These are phyloP conservation scores for Microctenopoma steveboyesi DNA, from an alignment of 2,797 vertebrate species.

Conservation along the genomic window DNA sequence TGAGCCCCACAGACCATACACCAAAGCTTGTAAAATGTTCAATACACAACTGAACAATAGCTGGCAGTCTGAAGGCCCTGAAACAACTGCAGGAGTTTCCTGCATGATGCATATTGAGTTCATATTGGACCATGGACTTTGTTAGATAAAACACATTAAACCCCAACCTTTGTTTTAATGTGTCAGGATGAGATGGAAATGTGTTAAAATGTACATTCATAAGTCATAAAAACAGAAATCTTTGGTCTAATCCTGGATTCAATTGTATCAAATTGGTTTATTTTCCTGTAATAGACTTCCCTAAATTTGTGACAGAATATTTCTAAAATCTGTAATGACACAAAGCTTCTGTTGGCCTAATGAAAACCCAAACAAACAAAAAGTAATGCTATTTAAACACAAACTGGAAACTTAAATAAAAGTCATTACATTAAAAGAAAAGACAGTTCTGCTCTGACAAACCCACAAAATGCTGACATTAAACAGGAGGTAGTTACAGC, in stretches of 20 bases:
- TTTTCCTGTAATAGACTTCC: not conserved
- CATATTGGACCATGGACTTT: not conserved
- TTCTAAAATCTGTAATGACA: constrained; percentile 7
- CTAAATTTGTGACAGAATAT: not conserved
- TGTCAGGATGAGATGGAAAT: not conserved
- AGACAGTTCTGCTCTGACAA: not conserved
- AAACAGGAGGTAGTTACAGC: not conserved
- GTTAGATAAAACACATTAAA: not conserved
- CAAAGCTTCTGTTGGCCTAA: not conserved
- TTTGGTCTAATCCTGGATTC: no score
- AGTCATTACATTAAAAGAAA: not conserved
- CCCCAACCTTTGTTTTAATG: no score
- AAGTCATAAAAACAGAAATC: no score
- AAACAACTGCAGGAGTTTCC: not conserved
- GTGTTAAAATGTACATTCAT: no score
- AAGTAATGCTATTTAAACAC: not conserved
- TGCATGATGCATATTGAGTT: not conserved
- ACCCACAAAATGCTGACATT: not conserved
- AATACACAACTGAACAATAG: not conserved
- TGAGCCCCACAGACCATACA: not conserved
- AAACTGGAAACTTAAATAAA: not conserved
- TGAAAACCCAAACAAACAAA: not conserved
- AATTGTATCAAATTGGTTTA: not conserved
- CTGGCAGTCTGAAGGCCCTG: not conserved
- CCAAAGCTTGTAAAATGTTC: not conserved